Evolutionary conservation across 2,888 invertebrate species (phyloP).

Genomic region (Acanthopleura granulata): DNA sequence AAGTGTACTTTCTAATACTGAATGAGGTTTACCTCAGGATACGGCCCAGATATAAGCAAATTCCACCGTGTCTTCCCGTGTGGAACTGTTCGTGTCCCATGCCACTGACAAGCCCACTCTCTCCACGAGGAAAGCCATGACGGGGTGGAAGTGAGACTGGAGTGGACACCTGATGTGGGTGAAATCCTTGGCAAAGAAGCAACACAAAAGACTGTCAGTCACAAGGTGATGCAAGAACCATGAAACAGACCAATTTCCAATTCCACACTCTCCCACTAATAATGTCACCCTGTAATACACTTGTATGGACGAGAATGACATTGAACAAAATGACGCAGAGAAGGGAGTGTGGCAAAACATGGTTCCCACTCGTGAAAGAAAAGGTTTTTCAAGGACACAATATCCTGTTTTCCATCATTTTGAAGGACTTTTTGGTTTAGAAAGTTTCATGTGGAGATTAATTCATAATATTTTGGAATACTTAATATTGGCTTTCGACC

Average conservation of each 20-base stretch:
- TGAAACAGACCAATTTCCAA: too few relatives aligned
- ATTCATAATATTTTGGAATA: too few relatives aligned
- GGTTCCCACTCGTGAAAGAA: too few relatives aligned
- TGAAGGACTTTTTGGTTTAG: too few relatives aligned
- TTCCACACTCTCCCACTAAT: neutral
- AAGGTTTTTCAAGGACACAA: too few relatives aligned
- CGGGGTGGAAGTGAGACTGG: constrained; percentile 37
- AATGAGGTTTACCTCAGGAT: constrained; percentile 76
- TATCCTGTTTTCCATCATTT: too few relatives aligned
- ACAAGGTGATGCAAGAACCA: too few relatives aligned
- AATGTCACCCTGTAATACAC: too few relatives aligned
- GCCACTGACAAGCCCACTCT: constrained; percentile 36
- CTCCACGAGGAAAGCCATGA: constrained; percentile 19
- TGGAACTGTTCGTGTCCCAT: constrained; percentile 63
- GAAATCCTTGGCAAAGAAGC: constrained; percentile 35
- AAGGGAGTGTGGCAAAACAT: too few relatives aligned
- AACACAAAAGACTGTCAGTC: neutral
- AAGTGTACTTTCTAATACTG: too few relatives aligned
- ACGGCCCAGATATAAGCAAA: constrained; percentile 91
- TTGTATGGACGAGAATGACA: neutral
- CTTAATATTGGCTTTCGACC: too few relatives aligned
- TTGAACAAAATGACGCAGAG: neutral
- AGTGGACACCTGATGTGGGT: constrained; percentile 60
- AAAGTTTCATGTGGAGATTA: too few relatives aligned
- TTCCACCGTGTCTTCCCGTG: constrained; percentile 92